Evolutionary conservation across 2,113 vertebrate genomes (phyloP), one percentile per base, ranked within the genome.

Genomic region (Daubentonia madagascariensis): DNA sequence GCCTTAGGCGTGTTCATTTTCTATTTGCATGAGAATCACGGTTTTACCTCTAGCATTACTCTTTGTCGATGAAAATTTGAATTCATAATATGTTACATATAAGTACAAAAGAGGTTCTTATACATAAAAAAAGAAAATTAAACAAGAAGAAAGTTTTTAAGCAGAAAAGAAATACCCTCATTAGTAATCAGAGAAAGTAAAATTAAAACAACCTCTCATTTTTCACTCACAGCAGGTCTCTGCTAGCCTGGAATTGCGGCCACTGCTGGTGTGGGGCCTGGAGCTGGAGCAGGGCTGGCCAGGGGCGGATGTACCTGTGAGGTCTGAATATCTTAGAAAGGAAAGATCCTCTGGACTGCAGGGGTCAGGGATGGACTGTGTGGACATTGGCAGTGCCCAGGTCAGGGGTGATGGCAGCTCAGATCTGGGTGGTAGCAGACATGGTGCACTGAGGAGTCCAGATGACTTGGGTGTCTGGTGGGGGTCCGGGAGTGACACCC

Each of bases 341-440:
- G 37, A n/a, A 78, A 48, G 65, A 13, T 7, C 30, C 25, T 76
- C 50, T 17, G 37, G 48, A 73, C 43, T 81, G 20, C 63, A 8
- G 72, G 23, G 45, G 37, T 18, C 4, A 10, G 35, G 6, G 1
- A 4, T 1, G 35, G 65, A 3, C 28, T 1, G 16, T 1, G 5
- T 32, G 20, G 50, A 11, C 43, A 0, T 20, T 3, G 25, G 43
- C 50, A 4, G 30, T 40, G 45, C 91, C 54, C 32, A 23, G 83
- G 30, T 3, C 8, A 59, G 16, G 59, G 30, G 28, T 32, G 75
- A 3, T 11, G 1, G 11, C 1, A 6, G 57, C 48, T 50, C 12
- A 70, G 85, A 23, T 40, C 40, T 48, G 37, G 40, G 18, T 72
- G 35, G 78, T 0, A 2, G 20, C 76, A 32, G 68, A 65, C 9